A percentile compares a stretch with the other conserved stretches of the same genome.
These are phyloP conservation scores for Nannospalax galili DNA, from an alignment of 2,113 vertebrate genomes.

Conservation along the genomic window DNA sequence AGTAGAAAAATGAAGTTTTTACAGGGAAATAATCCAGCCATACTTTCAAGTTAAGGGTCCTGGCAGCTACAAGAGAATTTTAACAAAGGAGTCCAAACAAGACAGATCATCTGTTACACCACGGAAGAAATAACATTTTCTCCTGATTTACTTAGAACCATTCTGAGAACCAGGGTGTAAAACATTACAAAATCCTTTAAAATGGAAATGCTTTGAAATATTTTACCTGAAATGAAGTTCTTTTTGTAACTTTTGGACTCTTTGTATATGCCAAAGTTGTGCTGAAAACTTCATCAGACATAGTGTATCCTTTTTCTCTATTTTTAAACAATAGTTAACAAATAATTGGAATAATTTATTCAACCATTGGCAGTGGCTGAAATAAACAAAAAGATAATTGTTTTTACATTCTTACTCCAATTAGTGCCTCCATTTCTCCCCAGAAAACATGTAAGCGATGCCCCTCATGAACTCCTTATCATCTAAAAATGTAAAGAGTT, in stretches of 20 bases:
- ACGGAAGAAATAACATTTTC: not conserved
- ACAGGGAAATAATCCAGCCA: not conserved
- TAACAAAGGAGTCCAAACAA: not conserved
- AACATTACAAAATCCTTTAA: not conserved
- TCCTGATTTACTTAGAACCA: not conserved
- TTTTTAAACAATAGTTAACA: slow-evolving; percentile 28
- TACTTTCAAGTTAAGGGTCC: not conserved
- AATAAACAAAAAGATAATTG: slow-evolving; percentile 52
- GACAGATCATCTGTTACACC: not conserved
- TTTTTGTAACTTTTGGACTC: slow-evolving; percentile 89
- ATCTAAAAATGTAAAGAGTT: not conserved
- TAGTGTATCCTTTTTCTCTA: slow-evolving; percentile 25
- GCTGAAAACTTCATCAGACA: slow-evolving; percentile 83
- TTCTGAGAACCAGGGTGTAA: not conserved
- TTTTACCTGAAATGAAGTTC: slow-evolving; percentile 93
- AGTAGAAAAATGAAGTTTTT: not conserved
- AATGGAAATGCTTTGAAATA: slow-evolving; percentile 34
- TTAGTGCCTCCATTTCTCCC: not conserved
- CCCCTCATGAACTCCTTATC: accelerated
- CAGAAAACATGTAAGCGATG: not conserved
- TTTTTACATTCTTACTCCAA: not conserved
- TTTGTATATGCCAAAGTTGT: slow-evolving; percentile 89
- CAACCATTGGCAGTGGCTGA: slow-evolving; percentile 51
- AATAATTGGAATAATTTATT: not conserved
- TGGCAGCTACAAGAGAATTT: not conserved